Evolutionary conservation across 2,797 vertebrate genomes (phyloP), one percentile per base, ranked within the genome.

Genomic region (Mormyrus hasselquistii): DNA sequence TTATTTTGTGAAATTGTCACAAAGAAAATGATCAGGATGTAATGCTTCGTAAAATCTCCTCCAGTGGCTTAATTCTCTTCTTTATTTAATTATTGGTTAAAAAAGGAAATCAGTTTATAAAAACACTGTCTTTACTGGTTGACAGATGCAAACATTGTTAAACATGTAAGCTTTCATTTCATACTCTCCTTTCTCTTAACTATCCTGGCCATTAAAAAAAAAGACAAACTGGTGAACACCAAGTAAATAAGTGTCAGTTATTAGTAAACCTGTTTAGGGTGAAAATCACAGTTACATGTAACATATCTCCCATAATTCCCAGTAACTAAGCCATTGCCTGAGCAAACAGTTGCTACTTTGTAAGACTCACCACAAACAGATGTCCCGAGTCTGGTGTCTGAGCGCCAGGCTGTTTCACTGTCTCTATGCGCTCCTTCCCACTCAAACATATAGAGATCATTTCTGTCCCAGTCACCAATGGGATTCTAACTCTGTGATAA

Each of bases 401-500:
- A 14, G 22, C 90, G 19, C 88, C 90, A 89, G 87, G 14, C 29
- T 90, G 89, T 88, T 88, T 38, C 10, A 49, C 79, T 87, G 79
- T 89, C 69, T 62, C 73, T 41, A 76, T 89, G 90, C 22, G 82
- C 90, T 86, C 9, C 12, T 52, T 85, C 89, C 82, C 88, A 92
- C 93, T 90, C 89, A 91, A 91, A 88, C 91, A 92, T 86, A 88
- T 84, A 88, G 59, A 88, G 90, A 89, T 90, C 92, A 55, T 53
- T 90, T 91, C 87, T 93, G 90, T 91, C 89, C 91, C 89, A 90
- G 90, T 92, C 89, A 93, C 93, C 93, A 94, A 94, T 93, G 89
- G 93, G 91, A 93, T 91, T 92, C 91, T 90, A 88, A 88, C 92
- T 91, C 92, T 90, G 91, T 91, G 89, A 92, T 87, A 91, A 93